Conservation (phyloP, 2,113 vertebrate species). For the Ellobius talpinus region DNA sequence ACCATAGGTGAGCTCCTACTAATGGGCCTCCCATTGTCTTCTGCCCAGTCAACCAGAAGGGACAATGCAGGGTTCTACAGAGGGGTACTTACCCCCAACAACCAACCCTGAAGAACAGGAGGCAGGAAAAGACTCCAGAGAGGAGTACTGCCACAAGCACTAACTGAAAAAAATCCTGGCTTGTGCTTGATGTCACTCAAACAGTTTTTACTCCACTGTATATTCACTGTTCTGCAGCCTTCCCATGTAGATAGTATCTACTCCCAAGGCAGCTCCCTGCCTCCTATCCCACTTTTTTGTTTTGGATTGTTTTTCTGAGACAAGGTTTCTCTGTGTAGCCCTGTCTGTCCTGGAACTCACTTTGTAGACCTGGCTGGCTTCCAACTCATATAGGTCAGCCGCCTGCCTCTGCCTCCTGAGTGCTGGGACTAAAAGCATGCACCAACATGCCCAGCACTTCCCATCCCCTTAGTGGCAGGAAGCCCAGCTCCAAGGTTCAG, state of each 20-base stretch:
- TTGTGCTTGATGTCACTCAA: too few relatives aligned
- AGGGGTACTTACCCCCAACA: background rate
- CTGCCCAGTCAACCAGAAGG: background rate
- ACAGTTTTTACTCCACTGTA: background rate
- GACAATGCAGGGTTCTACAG: background rate
- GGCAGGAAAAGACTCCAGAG: background rate
- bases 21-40: too few relatives aligned
- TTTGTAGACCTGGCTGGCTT: background rate
- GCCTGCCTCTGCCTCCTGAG: background rate
- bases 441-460: background rate
- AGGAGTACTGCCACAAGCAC: background rate
- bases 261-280: background rate
- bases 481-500: too few relatives aligned
- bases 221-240: background rate
- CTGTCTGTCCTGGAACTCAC: background rate
- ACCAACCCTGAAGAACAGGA: accelerated
- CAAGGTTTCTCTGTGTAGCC: background rate
- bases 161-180: too few relatives aligned
- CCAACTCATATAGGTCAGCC: background rate
- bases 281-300: background rate
- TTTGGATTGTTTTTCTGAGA: background rate
- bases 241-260: too few relatives aligned
- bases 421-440: background rate
- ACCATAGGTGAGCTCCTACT: too few relatives aligned
- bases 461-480: background rate